These are phyloP conservation scores for Lithobius niger DNA, from an alignment of 1,140 invertebrate species.

Conservation along the genomic window DNA sequence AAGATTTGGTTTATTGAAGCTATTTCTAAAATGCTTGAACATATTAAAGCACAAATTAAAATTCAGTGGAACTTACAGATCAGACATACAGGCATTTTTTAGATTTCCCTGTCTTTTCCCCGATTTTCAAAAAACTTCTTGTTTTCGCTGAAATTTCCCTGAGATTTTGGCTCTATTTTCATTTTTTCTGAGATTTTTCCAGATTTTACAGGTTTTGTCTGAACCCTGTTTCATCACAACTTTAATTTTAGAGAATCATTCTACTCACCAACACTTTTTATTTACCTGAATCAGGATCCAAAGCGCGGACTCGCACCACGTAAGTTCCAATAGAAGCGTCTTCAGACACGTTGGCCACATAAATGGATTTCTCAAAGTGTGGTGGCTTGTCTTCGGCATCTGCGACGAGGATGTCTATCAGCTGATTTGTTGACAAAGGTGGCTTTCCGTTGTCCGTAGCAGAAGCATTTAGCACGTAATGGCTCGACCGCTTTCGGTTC, in stretches of 20 bases:
- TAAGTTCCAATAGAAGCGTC: slow-evolving; percentile 54
- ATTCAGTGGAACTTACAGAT: not conserved
- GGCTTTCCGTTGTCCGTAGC: slow-evolving; percentile 69
- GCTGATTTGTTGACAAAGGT: slow-evolving; percentile 43
- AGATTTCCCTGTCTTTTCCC: not conserved
- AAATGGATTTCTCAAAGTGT: slow-evolving; percentile 57
- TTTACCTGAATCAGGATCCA: slow-evolving; percentile 47
- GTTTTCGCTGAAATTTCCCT: too few relatives aligned
- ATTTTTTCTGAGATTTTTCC: too few relatives aligned
- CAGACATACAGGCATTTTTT: too few relatives aligned
- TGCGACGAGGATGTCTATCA: slow-evolving; percentile 48
- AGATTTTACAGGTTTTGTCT: too few relatives aligned
- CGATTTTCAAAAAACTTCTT: too few relatives aligned
- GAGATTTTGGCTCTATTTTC: too few relatives aligned
- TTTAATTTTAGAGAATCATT: too few relatives aligned
- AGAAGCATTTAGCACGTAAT: slow-evolving; percentile 55
- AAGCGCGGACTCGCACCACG: slow-evolving; percentile 60
- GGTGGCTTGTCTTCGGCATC: slow-evolving; percentile 64
- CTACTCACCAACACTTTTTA: too few relatives aligned
- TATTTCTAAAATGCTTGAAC: too few relatives aligned
- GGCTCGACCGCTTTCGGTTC: slow-evolving; percentile 33
- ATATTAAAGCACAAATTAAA: too few relatives aligned
- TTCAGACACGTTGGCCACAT: slow-evolving; percentile 64
- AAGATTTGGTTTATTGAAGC: too few relatives aligned
- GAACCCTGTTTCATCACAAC: too few relatives aligned